Evolutionary conservation across 2,888 invertebrate genomes (phyloP).

Genomic region (Lydus trimaculatus): DNA sequence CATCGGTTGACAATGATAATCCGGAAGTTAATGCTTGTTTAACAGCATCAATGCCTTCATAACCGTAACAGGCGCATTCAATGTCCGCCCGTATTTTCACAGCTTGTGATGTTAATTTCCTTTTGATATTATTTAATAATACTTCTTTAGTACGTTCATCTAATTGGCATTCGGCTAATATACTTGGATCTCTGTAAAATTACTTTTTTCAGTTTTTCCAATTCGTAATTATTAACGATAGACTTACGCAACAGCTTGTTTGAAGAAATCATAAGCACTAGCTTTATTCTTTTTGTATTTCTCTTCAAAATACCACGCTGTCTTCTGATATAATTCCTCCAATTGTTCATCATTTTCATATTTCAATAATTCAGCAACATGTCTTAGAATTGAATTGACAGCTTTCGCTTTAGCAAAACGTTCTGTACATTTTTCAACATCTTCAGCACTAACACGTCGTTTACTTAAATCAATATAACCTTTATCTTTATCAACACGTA

Average conservation of each 20-base stretch:
- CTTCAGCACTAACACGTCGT: conserved; percentile 96
- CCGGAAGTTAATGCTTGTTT: conserved; percentile 92
- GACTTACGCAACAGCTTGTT: conserved; percentile 81
- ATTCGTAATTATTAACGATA: not conserved
- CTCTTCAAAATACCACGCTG: conserved; percentile 98
- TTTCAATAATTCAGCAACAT: conserved; percentile 93
- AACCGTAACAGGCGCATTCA: conserved; percentile 94
- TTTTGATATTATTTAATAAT: conserved; percentile 91
- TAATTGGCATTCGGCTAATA: conserved; percentile 94
- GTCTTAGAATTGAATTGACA: conserved; percentile 96
- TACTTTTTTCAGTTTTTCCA: not conserved
- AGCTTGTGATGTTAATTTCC: conserved; percentile 96
- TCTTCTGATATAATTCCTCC: conserved; percentile 93
- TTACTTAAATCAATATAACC: conserved; percentile 99
- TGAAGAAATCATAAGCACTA: conserved; percentile 97
- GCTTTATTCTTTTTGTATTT: conserved; percentile 95
- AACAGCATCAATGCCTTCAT: conserved; percentile 99
- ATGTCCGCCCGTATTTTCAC: conserved; percentile 94
- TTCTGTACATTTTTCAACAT: conserved; percentile 98
- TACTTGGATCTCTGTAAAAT: conserved; percentile 82
- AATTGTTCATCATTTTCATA: conserved; percentile 92
- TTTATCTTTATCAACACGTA: conserved; percentile 99
- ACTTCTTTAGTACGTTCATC: conserved; percentile 93
- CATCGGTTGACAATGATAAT: conserved; percentile 87
- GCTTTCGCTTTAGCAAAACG: conserved; percentile 98